Conservation (phyloP, 2,113 vertebrate species). For the Spheniscus mendiculus region DNA sequence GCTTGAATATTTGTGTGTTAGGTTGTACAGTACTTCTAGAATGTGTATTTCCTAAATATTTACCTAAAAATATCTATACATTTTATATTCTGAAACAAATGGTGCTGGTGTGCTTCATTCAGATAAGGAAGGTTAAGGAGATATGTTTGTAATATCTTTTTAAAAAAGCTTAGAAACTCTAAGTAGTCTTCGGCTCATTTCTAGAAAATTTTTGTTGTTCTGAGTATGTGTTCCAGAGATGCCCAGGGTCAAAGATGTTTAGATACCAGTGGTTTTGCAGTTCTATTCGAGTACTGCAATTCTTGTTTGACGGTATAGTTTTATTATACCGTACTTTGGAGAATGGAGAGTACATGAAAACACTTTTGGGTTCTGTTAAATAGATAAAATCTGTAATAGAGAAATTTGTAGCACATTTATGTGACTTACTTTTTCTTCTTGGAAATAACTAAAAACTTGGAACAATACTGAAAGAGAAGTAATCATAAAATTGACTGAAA, state of each 20-base stretch:
- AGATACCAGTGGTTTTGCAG: not conserved
- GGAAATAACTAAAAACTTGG: not conserved
- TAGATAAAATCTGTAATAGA: not conserved
- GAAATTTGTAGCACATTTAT: not conserved
- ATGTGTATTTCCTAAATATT: not conserved
- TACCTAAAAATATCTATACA: not conserved
- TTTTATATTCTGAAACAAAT: not conserved
- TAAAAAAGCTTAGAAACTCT: not conserved
- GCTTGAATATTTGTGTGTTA: not conserved
- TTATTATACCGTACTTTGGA: not conserved
- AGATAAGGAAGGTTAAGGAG: not conserved
- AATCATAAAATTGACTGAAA: not conserved
- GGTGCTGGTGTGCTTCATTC: not conserved
- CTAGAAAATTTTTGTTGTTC: not conserved
- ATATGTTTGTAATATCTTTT: not conserved
- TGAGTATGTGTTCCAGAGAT: not conserved
- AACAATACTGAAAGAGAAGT: not conserved
- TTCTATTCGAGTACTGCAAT: not conserved
- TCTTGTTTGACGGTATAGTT: not conserved
- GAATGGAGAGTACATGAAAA: not conserved
- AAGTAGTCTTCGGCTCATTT: not conserved
- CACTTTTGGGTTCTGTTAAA: not conserved
- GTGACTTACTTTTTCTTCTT: not conserved
- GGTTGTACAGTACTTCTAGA: not conserved
- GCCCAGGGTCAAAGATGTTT: not conserved